A percentile compares a stretch with the other conserved stretches of the same genome.
Conservation (phyloP, 2,888 invertebrate genomes). For the Heliconius cydno region DNA sequence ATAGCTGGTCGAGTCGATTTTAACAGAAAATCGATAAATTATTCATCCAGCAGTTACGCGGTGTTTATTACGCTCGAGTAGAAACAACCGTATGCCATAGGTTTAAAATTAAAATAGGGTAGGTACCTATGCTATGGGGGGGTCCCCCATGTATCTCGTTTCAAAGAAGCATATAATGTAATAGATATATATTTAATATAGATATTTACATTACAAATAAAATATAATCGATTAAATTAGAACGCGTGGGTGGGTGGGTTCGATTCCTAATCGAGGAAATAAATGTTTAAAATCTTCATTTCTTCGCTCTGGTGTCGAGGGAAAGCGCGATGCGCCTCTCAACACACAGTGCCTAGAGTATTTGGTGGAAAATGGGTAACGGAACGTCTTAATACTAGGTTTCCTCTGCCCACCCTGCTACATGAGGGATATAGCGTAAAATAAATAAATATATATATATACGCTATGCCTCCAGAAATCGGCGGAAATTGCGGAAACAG, state of each 20-base stretch:
- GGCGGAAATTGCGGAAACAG: too few relatives aligned
- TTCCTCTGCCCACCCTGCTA: too few relatives aligned
- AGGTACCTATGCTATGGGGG: neutral
- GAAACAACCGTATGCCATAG: slow-evolving; percentile 28
- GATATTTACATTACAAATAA: neutral
- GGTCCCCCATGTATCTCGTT: neutral
- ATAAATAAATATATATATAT: too few relatives aligned
- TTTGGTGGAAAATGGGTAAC: too few relatives aligned
- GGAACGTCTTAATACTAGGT: too few relatives aligned
- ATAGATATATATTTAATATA: neutral
- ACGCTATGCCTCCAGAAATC: too few relatives aligned
- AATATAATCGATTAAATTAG: neutral
- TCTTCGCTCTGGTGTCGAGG: too few relatives aligned
- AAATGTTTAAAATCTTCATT: neutral
- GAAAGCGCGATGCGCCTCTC: too few relatives aligned
- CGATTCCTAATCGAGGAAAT: neutral
- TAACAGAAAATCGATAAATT: slow-evolving; percentile 62
- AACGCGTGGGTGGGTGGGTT: too few relatives aligned
- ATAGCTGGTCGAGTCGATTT: slow-evolving; percentile 55
- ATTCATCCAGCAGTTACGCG: slow-evolving; percentile 52
- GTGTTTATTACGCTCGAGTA: slow-evolving; percentile 44
- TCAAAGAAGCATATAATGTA: neutral
- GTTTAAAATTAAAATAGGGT: slow-evolving; percentile 10
- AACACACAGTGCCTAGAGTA: too few relatives aligned
- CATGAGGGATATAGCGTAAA: too few relatives aligned